Evolutionary conservation across 1,140 invertebrate genomes (phyloP).

Genomic region (Drosophila malerkotliana): DNA sequence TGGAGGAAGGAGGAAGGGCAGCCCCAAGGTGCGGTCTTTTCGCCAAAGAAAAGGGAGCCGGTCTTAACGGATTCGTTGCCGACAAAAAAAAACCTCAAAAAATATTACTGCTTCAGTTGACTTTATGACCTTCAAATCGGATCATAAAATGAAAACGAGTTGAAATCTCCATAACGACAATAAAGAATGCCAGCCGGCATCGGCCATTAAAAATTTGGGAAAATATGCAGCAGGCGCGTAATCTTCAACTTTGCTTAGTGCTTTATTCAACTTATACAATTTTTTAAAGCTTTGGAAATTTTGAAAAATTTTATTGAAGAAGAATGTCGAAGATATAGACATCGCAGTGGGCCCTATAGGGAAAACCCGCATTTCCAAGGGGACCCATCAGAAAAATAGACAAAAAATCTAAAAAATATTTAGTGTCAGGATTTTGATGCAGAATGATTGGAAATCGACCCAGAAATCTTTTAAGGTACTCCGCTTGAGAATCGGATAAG

Average conservation of each 20-base stretch:
- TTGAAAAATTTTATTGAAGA: no score
- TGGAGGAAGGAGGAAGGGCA: not conserved
- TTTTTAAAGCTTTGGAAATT: not conserved
- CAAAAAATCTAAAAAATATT: no score
- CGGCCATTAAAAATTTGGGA: slow-evolving; percentile 21
- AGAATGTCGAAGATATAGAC: no score
- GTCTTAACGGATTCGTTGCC: slow-evolving; percentile 41
- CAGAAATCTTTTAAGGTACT: no score
- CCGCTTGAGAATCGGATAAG: no score
- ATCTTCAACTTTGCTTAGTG: not conserved
- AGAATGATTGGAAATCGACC: no score
- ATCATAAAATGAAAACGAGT: slow-evolving; percentile 47
- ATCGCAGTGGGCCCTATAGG: no score
- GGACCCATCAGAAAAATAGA: no score
- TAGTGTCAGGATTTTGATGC: no score
- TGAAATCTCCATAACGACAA: slow-evolving; percentile 37
- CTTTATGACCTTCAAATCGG: slow-evolving; percentile 46
- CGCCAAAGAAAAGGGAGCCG: not conserved
- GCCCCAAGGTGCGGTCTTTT: not conserved
- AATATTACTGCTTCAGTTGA: slow-evolving; percentile 21
- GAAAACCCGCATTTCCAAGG: no score
- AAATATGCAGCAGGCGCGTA: slow-evolving; percentile 7
- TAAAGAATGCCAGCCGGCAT: slow-evolving; percentile 3
- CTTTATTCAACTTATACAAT: not conserved
- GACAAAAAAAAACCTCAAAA: not conserved